Conservation (phyloP, 2,797 vertebrate genomes). For the Hafferia zeledoni region DNA sequence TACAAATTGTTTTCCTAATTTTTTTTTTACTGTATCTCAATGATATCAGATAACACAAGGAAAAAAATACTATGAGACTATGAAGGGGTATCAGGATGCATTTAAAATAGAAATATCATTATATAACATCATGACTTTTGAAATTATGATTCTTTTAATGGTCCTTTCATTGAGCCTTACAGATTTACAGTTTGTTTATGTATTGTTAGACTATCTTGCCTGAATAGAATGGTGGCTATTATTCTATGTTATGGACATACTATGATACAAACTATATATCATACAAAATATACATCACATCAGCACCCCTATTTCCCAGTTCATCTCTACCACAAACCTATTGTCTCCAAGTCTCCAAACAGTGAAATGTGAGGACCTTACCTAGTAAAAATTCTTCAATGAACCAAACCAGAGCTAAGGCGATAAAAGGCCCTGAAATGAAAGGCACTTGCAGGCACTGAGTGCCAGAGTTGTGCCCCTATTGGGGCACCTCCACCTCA, state of each 20-base stretch:
- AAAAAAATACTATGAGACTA: background rate
- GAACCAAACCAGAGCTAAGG: background rate
- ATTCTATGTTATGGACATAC: background rate
- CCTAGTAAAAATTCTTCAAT: background rate
- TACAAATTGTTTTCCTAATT: slow-evolving; percentile 65
- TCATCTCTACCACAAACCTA: background rate
- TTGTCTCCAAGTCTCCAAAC: background rate
- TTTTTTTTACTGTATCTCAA: slow-evolving; percentile 21
- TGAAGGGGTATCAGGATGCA: background rate
- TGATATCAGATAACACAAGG: background rate
- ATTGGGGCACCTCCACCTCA: background rate
- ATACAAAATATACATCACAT: background rate
- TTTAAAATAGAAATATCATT: background rate
- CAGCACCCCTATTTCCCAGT: background rate
- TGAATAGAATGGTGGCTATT: background rate
- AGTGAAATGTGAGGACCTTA: background rate
- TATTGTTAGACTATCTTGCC: background rate
- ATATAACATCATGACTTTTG: background rate
- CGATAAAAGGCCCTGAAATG: background rate
- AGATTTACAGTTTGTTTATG: background rate
- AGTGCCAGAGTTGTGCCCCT: background rate
- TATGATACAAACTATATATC: background rate
- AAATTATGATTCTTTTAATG: background rate
- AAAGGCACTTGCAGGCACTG: background rate
- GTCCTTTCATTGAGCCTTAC: background rate